phyloP scores from a whole-genome alignment of 2,888 invertebrate genomes.

The Xanthostigma xanthostigma region DNA sequence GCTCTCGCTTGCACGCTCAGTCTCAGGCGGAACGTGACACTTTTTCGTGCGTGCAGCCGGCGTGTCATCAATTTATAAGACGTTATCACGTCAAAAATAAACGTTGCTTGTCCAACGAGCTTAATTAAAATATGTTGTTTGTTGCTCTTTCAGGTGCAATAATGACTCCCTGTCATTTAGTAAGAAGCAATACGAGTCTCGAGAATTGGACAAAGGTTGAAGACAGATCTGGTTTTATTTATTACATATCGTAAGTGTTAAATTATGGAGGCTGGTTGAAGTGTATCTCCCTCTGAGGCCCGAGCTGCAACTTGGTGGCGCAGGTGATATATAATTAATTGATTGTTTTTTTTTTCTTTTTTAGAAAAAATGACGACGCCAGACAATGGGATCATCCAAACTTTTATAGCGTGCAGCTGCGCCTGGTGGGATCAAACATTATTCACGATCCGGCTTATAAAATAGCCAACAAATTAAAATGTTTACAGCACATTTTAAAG shows the following conservation, averaged over 20 bases:
- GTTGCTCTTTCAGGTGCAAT: too few species aligned
- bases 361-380: slow-evolving; percentile 33
- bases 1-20: too few species aligned
- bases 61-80: too few species aligned
- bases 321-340: neutral
- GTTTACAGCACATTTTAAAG: slow-evolving; percentile 44
- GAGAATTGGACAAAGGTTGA: slow-evolving; percentile 38
- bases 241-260: slow-evolving; percentile 38
- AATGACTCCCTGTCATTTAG: too few species aligned
- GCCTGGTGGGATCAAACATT: slow-evolving; percentile 45
- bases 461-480: slow-evolving; percentile 54
- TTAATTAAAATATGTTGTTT: too few species aligned
- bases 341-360: slow-evolving; percentile 17
- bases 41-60: too few species aligned
- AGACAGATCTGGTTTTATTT: slow-evolving; percentile 43
- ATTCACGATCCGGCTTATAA: slow-evolving; percentile 65
- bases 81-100: too few species aligned
- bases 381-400: slow-evolving; percentile 45
- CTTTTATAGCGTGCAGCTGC: slow-evolving; percentile 38
- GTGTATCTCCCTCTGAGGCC: too few species aligned
- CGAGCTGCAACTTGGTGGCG: too few species aligned
- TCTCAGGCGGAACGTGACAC: too few species aligned
- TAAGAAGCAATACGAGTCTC: too few species aligned
- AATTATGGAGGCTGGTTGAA: neutral
- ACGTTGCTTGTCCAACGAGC: too few species aligned